Base-by-base conservation (phyloP, 2,797 vertebrate species). In the Phoebastria nigripes region DNA sequence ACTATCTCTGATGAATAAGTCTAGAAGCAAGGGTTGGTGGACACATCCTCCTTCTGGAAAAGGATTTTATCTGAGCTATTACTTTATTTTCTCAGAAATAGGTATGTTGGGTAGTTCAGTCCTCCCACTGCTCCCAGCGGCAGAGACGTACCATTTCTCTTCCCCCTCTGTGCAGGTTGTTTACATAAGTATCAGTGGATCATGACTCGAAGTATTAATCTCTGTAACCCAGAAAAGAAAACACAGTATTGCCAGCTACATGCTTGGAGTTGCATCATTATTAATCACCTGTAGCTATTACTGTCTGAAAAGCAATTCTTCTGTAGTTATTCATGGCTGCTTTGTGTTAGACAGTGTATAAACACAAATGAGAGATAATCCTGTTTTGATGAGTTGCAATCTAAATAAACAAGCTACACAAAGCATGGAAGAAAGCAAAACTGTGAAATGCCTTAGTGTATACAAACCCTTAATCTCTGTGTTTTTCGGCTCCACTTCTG, bases 241-340 rank as follows among this genome's bases (percentile, higher is more conserved):
- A 82, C 74, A 67, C 6, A 6, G 22, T 52, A 79, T 86, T 88
- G 51, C 78, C 87, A 94, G 82, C 69, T 94, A 74, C 66, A 9
- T 89, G 88, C 94, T 87, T 73, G 59, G 41, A 92, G 78, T 85
- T 41, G 35, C 67, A 71, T 82, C 15, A 4, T 71, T 94, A 87
- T 87, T 96, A 95, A 93, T 96, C 92, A 96, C 94, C 92, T 95
- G 81, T 91, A 93, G 83, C 90, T 94, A 19, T 71, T 89, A 56
- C 77, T 8, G 4, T 69, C 89, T 85, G 83, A 82, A 95, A 80
- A 89, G 85, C 85, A 81, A 41, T 87, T 92, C 69, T 33, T 86
- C 41, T 76, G 65, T 61, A 69, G 62, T 89, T 95, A 67, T 91
- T 95, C 69, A 72, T 78, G 76, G 46, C 69, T 90, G 54, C 61